Evolutionary conservation across 1,140 invertebrate genomes (phyloP).

Genomic region (Paramacrobiotus metropolitanus): DNA sequence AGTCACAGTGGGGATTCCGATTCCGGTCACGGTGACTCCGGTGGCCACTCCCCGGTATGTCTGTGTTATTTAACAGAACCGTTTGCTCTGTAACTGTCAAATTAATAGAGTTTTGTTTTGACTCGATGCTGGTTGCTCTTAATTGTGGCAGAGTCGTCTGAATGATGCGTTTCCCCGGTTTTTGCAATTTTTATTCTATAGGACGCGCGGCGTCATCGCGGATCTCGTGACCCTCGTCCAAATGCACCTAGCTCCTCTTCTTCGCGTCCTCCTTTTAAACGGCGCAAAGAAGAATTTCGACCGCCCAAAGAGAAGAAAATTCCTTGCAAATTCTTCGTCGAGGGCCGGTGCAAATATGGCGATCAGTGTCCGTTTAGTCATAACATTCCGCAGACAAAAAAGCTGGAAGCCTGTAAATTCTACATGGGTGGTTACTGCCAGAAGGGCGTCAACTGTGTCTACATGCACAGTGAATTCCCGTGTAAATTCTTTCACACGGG

Average conservation of each 20-base stretch:
- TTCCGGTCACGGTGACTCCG: too few species aligned
- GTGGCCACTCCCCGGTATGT: too few species aligned
- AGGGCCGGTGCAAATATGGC: constrained; percentile 21
- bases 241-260: neutral
- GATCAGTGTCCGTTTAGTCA: constrained; percentile 64
- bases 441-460: constrained; percentile 79
- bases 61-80: too few species aligned
- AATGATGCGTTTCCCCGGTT: too few species aligned
- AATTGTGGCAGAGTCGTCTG: too few species aligned
- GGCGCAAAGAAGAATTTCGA: neutral
- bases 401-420: constrained; percentile 87
- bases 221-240: neutral
- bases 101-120: too few species aligned
- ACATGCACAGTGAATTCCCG: constrained; percentile 86
- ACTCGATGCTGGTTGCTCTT: too few species aligned
- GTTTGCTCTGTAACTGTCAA: too few species aligned
- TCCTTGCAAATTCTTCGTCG: constrained; percentile 1
- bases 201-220: too few species aligned
- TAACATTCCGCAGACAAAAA: constrained; percentile 45
- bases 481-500: constrained; percentile 91
- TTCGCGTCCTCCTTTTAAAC: too few species aligned
- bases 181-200: too few species aligned
- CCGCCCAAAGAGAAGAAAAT: constrained; percentile 1
- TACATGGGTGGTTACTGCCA: constrained; percentile 84
- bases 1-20: neutral